Evolutionary conservation across 2,888 invertebrate species (phyloP), one percentile per base, ranked within the genome.

Genomic region (Melieria picta): DNA sequence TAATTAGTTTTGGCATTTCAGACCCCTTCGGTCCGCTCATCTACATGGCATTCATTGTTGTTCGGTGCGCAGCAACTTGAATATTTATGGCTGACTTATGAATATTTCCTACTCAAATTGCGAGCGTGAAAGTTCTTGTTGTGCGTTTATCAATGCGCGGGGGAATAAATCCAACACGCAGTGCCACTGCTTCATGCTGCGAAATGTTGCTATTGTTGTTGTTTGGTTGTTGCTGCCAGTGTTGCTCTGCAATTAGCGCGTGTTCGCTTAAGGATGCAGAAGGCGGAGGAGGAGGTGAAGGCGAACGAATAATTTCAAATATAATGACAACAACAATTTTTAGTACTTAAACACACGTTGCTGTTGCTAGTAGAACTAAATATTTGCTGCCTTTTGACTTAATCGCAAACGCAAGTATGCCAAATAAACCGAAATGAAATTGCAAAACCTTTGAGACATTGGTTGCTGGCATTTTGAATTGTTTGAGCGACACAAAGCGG

Each of bases 61-160:
- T 64, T 65, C 16, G 52, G 43, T 45, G 45, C 46, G 43, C n/a
- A 55, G 55, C 43, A 5, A 64, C 52, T 65, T 52, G 55, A 65
- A 65, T 65, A 65, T 52, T 65, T 65, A 65, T 65, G 64, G 52
- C 45, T 7, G 52, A 45, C 64, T 65, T 65, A 65, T 65, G 64
- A 52, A 65, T 65, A 65, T 65, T 65, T 45, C 43, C 45, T n/a
- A 45, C 64, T 65, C 55, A 65, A 65, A 65, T 65, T 65, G 45
- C 64, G 16, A 30, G 30, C 30, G 30, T 30, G 30, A 65, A 65
- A 55, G 43, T 65, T 65, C 52, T 65, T 55, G 52, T 55, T 65
- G 55, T 52, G 52, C 64, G 30, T 3, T 65, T 65, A 65, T 65
- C 64, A 65, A 65, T 65, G 52, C 64, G 5, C 64, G 10, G n/a